These are phyloP conservation scores for Cynaeus angustus DNA, from an alignment of 2,888 invertebrate species.

Conservation along the genomic window DNA sequence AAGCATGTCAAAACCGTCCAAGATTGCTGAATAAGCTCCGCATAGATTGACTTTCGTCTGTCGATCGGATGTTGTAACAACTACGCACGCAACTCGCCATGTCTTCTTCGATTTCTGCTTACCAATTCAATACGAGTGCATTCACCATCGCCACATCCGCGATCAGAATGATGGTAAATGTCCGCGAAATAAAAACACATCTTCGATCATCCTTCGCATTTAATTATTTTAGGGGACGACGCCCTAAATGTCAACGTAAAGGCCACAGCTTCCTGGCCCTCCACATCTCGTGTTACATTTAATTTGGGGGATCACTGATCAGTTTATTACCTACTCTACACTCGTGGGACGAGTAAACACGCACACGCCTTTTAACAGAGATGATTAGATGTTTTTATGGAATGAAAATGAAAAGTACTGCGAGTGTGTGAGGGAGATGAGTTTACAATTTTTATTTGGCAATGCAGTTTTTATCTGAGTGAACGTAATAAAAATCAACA, in stretches of 20 bases:
- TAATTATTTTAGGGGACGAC: no score
- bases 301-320: slow-evolving; percentile 61
- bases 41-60: slow-evolving; percentile 40
- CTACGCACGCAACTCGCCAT: slow-evolving; percentile 54
- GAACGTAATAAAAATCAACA: no score
- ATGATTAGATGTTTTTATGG: neutral
- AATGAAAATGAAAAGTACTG: neutral
- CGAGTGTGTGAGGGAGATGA: no score
- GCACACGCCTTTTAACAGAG: slow-evolving; percentile 28
- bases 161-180: no score
- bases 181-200: no score
- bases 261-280: slow-evolving; percentile 63
- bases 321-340: slow-evolving; percentile 55
- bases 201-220: no score
- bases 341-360: slow-evolving; percentile 60
- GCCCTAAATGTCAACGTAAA: slow-evolving; percentile 64
- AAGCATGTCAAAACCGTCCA: no score
- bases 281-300: slow-evolving; percentile 62
- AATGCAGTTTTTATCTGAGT: no score
- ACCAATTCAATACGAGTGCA: slow-evolving; percentile 58
- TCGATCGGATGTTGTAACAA: slow-evolving; percentile 54
- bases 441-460: no score
- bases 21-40: slow-evolving; percentile 47
- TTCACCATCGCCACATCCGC: slow-evolving; percentile 56
- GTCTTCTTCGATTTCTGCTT: slow-evolving; percentile 62